These are phyloP conservation scores for Poeciliopsis retropinna DNA, from an alignment of 2,113 vertebrate genomes.

Conservation along the genomic window DNA sequence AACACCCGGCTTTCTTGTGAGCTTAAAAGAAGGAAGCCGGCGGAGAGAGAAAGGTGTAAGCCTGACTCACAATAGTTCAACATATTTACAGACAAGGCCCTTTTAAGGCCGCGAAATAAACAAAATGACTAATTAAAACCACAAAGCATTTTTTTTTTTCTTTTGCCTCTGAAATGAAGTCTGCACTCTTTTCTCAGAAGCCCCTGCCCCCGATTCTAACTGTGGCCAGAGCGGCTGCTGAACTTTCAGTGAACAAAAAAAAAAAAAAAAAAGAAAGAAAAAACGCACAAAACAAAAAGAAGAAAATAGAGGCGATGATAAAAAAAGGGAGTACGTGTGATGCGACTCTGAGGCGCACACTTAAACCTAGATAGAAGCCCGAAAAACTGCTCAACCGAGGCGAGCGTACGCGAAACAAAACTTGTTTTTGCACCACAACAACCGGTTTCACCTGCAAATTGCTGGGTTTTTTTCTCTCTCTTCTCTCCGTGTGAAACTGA, in stretches of 20 bases:
- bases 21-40: conserved; percentile 56
- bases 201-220: conserved; percentile 57
- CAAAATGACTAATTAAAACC: conserved; percentile 83
- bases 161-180: conserved; percentile 72
- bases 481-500: conserved; percentile 32
- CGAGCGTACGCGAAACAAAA: conserved; percentile 67
- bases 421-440: conserved; percentile 71
- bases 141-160: conserved; percentile 65
- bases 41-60: conserved; percentile 63
- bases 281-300: background rate
- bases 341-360: conserved; percentile 51
- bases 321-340: conserved; percentile 46
- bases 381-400: conserved; percentile 63
- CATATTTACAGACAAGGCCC: conserved; percentile 72
- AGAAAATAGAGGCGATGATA: conserved; percentile 49
- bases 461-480: conserved; percentile 17
- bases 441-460: conserved; percentile 66
- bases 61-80: conserved; percentile 60
- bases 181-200: conserved; percentile 75
- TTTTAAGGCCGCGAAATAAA: conserved; percentile 69
- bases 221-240: conserved; percentile 60
- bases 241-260: conserved; percentile 43
- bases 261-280: conserved; percentile 5
- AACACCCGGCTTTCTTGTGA: conserved; percentile 65
- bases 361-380: conserved; percentile 69